A percentile compares a stretch with the other conserved stretches of the same genome.
phyloP scores from a whole-genome alignment of 2,113 vertebrate genomes.

The Lepisosteus oculatus region DNA sequence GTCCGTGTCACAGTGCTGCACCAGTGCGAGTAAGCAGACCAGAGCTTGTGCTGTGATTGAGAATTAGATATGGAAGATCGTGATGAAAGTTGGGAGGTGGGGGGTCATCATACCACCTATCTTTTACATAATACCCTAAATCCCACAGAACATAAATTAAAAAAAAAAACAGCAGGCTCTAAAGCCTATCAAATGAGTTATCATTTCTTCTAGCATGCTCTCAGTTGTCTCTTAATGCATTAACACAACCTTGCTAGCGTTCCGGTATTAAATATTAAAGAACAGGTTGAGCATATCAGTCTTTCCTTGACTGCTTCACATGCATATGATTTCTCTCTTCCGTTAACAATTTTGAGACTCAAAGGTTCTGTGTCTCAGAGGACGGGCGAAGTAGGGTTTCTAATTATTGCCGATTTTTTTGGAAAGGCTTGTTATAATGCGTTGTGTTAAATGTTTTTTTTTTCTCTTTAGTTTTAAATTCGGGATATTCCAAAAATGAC shows the following conservation, averaged over 20 bases:
- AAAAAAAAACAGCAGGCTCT: too few species aligned
- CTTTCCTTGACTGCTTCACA: neutral
- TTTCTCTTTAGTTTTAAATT: neutral
- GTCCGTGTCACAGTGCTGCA: neutral
- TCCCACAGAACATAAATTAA: too few species aligned
- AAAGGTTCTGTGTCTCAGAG: neutral
- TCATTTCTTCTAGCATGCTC: neutral
- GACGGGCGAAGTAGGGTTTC: too few species aligned
- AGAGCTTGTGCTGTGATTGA: neutral
- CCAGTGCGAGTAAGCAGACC: neutral
- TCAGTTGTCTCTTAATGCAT: conserved; percentile 5
- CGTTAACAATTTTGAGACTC: too few species aligned
- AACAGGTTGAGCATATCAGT: neutral
- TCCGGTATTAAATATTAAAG: conserved; percentile 4
- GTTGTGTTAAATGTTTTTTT: too few species aligned
- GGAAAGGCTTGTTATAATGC: too few species aligned
- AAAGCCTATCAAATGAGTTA: neutral
- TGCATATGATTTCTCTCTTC: neutral
- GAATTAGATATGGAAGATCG: neutral
- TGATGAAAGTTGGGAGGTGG: too few species aligned
- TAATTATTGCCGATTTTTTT: too few species aligned
- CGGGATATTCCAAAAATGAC: neutral
- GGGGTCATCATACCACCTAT: neutral
- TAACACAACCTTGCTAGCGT: neutral
- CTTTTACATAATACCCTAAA: neutral